Evolutionary conservation across 2,888 invertebrate genomes (phyloP), one percentile per base, ranked within the genome.

Genomic region (Pyralis farinalis): DNA sequence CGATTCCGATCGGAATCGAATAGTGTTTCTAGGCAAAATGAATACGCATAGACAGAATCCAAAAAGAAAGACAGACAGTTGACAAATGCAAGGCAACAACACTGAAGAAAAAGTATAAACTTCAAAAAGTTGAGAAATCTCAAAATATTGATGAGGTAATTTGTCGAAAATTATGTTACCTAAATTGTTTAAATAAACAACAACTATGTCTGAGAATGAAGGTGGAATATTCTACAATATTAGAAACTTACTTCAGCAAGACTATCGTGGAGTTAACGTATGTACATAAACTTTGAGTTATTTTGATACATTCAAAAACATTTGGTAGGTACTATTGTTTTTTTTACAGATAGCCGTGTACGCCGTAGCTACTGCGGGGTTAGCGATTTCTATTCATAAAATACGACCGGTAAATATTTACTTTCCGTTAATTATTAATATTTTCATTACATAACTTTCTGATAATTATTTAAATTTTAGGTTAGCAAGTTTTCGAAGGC

Each of bases 401-500:
- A 90, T 92, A 47, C 88, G 91, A 61, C 92, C 92, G 63, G 92
- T 92, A 83, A 75, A 80, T 86, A 60, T 44, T 30, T 37, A 20
- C 43, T 37, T 38, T 37, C 40, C 37, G 44, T 40, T 42, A 38
- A 53, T 48, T 47, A 47, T 34, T 54, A 52, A 47, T 61, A 43
- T 34, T 47, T 52, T 46, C 43, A 75, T 85, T 83, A 85, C 74
- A 83, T 84, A 83, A 85, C 71, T 53, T 36, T 55, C 52, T 42
- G 51, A 40, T 48, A 48, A 55, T 44, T 50, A 52, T 56, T 34
- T 54, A 58, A 63, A 16, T 16, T n/a, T 51, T 64, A 92, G 92
- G 88, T 93, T 65, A 90, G 91, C 69, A 92, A 91, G 75, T 92
- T 92, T 65, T 90, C 88, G 25, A 91, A 88, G 58, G 91, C 91